Percentiles rank a stretch among this genome's conserved stretches.
These are phyloP conservation scores for Ptilodon capucinus DNA, from an alignment of 2,888 invertebrate genomes.

Conservation along the genomic window DNA sequence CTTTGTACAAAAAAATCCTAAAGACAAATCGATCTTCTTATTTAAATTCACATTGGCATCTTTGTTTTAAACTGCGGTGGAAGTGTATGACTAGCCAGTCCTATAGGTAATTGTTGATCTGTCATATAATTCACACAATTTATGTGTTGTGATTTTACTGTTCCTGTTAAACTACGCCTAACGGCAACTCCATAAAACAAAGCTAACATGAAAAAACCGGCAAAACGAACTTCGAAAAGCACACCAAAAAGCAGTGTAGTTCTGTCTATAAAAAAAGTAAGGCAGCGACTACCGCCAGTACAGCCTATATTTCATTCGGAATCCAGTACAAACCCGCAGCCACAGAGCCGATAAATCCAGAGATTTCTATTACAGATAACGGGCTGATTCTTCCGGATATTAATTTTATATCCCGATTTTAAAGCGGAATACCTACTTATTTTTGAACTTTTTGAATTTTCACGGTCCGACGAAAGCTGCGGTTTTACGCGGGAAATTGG, in stretches of 20 bases:
- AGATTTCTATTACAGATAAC: conserved; percentile 80
- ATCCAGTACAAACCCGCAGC: conserved; percentile 59
- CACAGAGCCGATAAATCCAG: conserved; percentile 75
- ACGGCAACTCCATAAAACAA: conserved; percentile 25
- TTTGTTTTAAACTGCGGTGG: too few relatives aligned
- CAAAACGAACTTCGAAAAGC: conserved; percentile 40
- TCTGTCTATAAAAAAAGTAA: conserved; percentile 49
- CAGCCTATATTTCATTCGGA: conserved; percentile 72
- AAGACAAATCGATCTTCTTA: too few relatives aligned
- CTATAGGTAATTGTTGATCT: too few relatives aligned
- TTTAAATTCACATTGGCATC: too few relatives aligned
- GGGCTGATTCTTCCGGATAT: conserved; percentile 75
- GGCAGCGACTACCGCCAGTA: conserved; percentile 46
- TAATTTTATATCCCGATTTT: conserved; percentile 69
- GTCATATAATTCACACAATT: too few relatives aligned
- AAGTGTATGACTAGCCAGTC: too few relatives aligned
- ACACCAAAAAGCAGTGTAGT: conserved; percentile 47
- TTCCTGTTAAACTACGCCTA: too few relatives aligned
- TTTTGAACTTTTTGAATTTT: conserved; percentile 44
- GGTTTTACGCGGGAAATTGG: neutral
- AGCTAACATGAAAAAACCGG: conserved; percentile 34
- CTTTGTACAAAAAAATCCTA: too few relatives aligned
- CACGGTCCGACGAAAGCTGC: conserved; percentile 19
- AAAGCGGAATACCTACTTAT: conserved; percentile 56
- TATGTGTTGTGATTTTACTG: too few relatives aligned